A percentile compares a stretch with the other conserved stretches of the same genome.
These are phyloP conservation scores for Syrphus vitripennis DNA, from an alignment of 2,888 invertebrate genomes.

Conservation along the genomic window DNA sequence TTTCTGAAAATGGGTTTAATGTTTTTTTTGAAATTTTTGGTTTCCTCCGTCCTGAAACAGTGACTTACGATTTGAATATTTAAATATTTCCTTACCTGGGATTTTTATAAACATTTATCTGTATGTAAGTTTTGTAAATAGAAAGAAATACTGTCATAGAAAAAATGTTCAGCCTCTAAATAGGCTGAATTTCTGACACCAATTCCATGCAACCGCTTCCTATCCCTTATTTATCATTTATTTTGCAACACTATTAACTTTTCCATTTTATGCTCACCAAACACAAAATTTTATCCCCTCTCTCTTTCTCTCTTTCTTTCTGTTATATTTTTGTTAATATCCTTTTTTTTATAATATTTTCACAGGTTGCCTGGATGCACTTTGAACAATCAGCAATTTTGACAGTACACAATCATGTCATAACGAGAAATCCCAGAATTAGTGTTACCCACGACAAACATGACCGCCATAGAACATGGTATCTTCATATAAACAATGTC, in stretches of 20 bases:
- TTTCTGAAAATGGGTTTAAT: no score
- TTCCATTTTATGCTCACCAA: background rate
- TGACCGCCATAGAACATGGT: conserved; percentile 93
- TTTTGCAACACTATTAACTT: background rate
- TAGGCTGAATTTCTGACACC: background rate
- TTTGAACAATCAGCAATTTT: conserved; percentile 96
- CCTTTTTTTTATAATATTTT: conserved; percentile 72
- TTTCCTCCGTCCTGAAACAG: no score
- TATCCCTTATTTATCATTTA: background rate
- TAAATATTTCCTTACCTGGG: no score
- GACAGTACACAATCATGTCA: conserved; percentile 96
- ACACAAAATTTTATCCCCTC: no score
- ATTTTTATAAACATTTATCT: no score
- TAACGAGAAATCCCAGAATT: conserved; percentile 94
- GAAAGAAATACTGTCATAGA: no score
- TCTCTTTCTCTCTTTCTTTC: background rate
- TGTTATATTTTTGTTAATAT: background rate
- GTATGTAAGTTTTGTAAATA: no score
- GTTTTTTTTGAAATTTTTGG: no score
- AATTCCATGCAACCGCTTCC: background rate
- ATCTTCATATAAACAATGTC: conserved; percentile 94
- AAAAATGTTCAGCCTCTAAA: no score
- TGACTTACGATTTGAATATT: no score
- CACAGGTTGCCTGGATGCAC: conserved; percentile 97
- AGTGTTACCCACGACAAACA: conserved; percentile 94